Percentiles rank a stretch among this genome's conserved stretches.
phyloP scores from a whole-genome alignment of 2,113 vertebrate species.

The Nyctibius bracteatus region DNA sequence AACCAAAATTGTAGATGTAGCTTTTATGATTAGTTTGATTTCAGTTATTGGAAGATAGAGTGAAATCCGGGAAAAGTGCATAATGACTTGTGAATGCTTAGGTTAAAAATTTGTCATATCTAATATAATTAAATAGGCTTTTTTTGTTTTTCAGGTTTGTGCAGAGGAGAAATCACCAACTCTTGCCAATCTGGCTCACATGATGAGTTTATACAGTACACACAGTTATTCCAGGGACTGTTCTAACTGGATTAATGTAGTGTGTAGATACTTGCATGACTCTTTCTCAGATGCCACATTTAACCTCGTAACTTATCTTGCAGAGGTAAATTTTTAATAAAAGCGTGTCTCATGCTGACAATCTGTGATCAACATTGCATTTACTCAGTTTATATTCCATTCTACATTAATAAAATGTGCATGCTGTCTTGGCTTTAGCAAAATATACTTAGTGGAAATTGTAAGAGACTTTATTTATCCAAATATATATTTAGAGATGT shows the following conservation, averaged over 20 bases:
- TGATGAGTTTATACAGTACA: slow-evolving; percentile 98
- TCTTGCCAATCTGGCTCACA: slow-evolving; percentile 93
- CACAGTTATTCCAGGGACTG: slow-evolving; percentile 97
- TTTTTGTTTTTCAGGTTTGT: slow-evolving; percentile 79
- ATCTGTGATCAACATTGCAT: background rate
- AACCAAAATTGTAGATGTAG: background rate
- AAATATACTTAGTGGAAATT: background rate
- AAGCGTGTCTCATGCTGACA: background rate
- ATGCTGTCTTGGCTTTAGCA: background rate
- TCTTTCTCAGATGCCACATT: slow-evolving; percentile 93
- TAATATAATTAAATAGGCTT: background rate
- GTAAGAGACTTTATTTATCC: background rate
- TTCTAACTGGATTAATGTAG: slow-evolving; percentile 97
- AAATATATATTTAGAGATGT: background rate
- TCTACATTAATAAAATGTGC: background rate
- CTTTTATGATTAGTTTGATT: background rate
- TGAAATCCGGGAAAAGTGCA: background rate
- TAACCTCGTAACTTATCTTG: slow-evolving; percentile 92
- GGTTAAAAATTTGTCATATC: background rate
- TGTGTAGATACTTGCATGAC: slow-evolving; percentile 95
- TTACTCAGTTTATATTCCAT: background rate
- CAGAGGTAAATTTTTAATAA: slow-evolving; percentile 82
- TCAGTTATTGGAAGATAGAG: background rate
- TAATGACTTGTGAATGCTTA: background rate
- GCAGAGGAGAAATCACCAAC: slow-evolving; percentile 92